Base-by-base conservation (phyloP, 2,797 vertebrate genomes). In the Odontamblyopus lacepedii region DNA sequence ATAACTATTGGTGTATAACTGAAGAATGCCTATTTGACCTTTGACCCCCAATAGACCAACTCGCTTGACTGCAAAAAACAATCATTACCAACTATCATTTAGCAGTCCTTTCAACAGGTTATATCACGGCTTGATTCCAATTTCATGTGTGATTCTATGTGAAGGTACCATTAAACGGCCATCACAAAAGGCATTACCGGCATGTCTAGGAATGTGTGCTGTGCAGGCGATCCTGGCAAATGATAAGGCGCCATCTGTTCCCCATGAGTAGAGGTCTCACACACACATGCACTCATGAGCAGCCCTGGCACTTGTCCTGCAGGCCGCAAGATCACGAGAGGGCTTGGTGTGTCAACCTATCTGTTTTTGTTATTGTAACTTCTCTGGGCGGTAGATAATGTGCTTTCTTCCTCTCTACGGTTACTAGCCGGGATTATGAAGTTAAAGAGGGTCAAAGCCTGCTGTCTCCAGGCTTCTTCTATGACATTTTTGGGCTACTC, bases 241-340 rank as follows among this genome's bases (percentile, higher is more conserved):
- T 85, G 94, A 95, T 95, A 94, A 93, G 91, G 83, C 85, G 69
- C 92, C 93, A 94, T 93, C 92, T 94, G 94, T 93, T 92, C 73
- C 87, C 86, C 87, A 75, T 85, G 85, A 89, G 81, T 86, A 79
- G 85, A 85, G 86, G 76, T 84, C 75, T 57, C 53, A 8, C 79
- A 70, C 38, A 29, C 77, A 70, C 83, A 76, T 77, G 82, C 69
- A 72, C 79, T 69, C 78, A 83, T 13, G 73, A 83, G 71, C 78
- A 59, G 74, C 71, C 70, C 19, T 81, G 44, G 86, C 88, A 84
- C 85, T 83, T 84, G 72, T 75, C 85, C 76, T 78, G 79, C 75
- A 82, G 71, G 67, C 81, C 83, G 83, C 77, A 8, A 79, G 87
- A 89, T 92, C 87, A 91, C 74, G 65, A 70, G 80, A 61, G 83